These are phyloP conservation scores for Babyrousa celebensis DNA, from an alignment of 2,797 vertebrate species.

Conservation along the genomic window DNA sequence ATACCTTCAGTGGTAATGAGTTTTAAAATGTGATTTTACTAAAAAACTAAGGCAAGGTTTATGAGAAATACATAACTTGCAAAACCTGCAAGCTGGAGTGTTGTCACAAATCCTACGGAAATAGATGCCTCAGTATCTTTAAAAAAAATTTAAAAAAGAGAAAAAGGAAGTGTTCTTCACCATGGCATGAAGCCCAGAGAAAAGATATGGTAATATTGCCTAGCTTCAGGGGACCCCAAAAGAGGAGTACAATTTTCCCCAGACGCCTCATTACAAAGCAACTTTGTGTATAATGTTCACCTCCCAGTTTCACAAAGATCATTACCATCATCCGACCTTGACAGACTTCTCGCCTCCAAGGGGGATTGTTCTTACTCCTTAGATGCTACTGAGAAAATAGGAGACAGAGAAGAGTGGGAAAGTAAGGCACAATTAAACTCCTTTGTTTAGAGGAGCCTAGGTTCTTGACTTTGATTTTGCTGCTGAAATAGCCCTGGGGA, in stretches of 20 bases:
- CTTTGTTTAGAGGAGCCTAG: background rate
- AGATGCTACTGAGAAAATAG: conserved; percentile 19
- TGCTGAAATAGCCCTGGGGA: background rate
- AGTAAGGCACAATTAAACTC: background rate
- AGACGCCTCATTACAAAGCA: background rate
- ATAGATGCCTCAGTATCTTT: background rate
- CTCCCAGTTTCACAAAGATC: background rate
- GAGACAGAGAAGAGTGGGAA: background rate
- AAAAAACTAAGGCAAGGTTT: background rate
- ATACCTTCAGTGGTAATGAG: background rate
- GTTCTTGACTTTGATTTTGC: conserved; percentile 17
- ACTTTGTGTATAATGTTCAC: background rate
- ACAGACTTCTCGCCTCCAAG: fast-evolving
- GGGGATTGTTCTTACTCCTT: background rate
- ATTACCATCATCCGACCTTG: background rate
- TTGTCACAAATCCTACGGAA: background rate
- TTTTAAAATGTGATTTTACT: background rate
- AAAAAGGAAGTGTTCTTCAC: background rate
- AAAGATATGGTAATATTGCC: background rate
- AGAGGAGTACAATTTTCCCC: background rate
- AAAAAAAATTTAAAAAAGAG: background rate
- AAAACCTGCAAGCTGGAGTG: background rate
- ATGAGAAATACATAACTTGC: background rate
- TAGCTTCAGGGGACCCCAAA: background rate
- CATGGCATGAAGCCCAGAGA: background rate